Conservation (phyloP, 1,140 invertebrate genomes). For the Hypsibius dujardini region DNA sequence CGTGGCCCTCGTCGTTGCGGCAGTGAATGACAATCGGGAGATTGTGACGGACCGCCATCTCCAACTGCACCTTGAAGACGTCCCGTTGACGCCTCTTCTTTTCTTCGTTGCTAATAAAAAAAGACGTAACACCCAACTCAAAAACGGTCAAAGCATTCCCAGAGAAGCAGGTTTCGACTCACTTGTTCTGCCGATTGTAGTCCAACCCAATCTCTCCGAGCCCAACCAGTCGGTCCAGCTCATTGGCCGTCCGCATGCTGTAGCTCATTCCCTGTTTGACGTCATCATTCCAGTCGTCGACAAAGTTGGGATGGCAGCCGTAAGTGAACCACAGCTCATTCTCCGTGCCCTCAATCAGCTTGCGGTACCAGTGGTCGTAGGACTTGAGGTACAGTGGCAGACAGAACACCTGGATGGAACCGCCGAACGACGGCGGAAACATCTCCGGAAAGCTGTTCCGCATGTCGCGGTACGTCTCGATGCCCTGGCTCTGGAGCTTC, state of each 20-base stretch:
- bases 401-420: conserved; percentile 14
- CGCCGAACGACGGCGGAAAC: conserved; percentile 12
- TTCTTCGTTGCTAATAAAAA: conserved; percentile 26
- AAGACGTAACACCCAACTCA: not conserved
- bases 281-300: conserved; percentile 27
- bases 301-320: conserved; percentile 38
- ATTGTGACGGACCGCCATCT: conserved; percentile 31
- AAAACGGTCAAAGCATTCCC: not conserved
- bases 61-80: conserved; percentile 33
- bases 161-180: not conserved
- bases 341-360: conserved; percentile 24
- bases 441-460: not conserved
- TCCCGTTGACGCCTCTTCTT: conserved; percentile 29
- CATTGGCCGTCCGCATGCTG: conserved; percentile 28
- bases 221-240: conserved; percentile 31
- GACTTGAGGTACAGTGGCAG: conserved; percentile 6
- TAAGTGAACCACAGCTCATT: conserved; percentile 34
- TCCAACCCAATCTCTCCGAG: conserved; percentile 38
- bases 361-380: not conserved
- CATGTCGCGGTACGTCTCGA: not conserved
- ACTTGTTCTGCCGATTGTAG: conserved; percentile 25
- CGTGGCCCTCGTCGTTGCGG: conserved; percentile 32
- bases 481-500: not conserved
- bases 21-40: conserved; percentile 36
- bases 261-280: conserved; percentile 23